A percentile compares a stretch with the other conserved stretches of the same genome.
Evolutionary conservation across 2,113 vertebrate species (phyloP).

Genomic region (Pelobates fuscus): DNA sequence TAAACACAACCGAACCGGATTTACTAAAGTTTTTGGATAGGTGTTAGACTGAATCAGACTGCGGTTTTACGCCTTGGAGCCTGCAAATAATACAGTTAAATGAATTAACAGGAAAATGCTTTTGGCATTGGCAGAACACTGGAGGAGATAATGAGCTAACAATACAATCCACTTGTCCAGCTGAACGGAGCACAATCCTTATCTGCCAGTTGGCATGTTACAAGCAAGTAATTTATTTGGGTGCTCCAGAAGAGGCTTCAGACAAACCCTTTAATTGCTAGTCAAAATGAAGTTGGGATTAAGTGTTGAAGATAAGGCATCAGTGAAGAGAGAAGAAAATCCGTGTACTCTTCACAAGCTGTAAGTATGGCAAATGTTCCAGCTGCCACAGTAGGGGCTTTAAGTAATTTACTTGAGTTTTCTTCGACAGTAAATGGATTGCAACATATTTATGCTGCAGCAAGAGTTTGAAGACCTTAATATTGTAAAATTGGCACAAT

Average conservation of each 20-base stretch:
- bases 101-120: neutral
- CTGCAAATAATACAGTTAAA: neutral
- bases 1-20: neutral
- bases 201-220: slow-evolving; percentile 11
- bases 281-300: neutral
- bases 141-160: slow-evolving; percentile 23
- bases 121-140: neutral
- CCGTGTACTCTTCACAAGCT: neutral
- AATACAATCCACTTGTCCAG: slow-evolving; percentile 22
- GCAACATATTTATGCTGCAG: no score
- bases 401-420: neutral
- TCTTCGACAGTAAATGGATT: neutral
- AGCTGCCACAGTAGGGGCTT: neutral
- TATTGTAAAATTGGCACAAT: no score
- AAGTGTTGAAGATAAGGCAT: neutral
- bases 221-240: slow-evolving; percentile 22
- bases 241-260: neutral
- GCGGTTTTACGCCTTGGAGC: neutral
- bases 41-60: neutral
- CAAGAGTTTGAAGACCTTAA: no score
- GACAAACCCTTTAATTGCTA: neutral
- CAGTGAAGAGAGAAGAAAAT: neutral
- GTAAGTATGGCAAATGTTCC: neutral
- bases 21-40: neutral
- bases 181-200: neutral